Conservation (phyloP, 1,140 invertebrate genomes). For the Drosophila lini region DNA sequence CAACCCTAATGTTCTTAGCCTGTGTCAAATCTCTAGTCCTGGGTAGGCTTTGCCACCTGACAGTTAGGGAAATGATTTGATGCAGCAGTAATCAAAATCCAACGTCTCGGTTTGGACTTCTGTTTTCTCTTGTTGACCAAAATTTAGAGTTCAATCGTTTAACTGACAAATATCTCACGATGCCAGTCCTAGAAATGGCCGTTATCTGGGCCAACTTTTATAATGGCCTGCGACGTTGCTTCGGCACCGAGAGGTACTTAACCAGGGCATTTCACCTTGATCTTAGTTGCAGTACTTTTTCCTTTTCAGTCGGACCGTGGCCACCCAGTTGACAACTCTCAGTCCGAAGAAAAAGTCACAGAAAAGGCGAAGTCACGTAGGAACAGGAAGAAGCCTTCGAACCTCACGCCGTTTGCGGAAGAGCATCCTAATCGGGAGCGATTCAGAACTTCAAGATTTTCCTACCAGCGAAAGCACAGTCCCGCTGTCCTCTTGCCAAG, state of each 20-base stretch:
- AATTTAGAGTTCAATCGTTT: constrained; percentile 8
- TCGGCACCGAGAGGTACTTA: not conserved
- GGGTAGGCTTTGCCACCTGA: not conserved
- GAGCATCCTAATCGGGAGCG: not conserved
- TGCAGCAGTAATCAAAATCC: not conserved
- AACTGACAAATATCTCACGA: not conserved
- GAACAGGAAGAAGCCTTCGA: not conserved
- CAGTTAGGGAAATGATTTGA: not conserved
- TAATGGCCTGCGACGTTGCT: not conserved
- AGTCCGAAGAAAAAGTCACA: constrained; percentile 1
- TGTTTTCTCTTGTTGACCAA: not conserved
- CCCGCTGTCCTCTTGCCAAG: not conserved
- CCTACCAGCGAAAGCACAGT: not conserved
- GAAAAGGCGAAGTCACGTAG: not conserved
- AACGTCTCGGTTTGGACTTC: too few relatives aligned
- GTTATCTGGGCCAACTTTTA: constrained; percentile 12
- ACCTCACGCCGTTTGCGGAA: not conserved
- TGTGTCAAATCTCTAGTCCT: not conserved
- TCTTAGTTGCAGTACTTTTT: not conserved
- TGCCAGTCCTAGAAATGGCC: constrained; percentile 35
- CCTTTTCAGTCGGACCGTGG: not conserved
- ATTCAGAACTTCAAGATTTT: not conserved
- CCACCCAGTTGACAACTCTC: not conserved
- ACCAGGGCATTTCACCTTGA: too few relatives aligned
- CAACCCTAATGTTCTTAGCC: not conserved